Base-by-base conservation (phyloP, 1,140 invertebrate genomes). In the Galleria mellonella region DNA sequence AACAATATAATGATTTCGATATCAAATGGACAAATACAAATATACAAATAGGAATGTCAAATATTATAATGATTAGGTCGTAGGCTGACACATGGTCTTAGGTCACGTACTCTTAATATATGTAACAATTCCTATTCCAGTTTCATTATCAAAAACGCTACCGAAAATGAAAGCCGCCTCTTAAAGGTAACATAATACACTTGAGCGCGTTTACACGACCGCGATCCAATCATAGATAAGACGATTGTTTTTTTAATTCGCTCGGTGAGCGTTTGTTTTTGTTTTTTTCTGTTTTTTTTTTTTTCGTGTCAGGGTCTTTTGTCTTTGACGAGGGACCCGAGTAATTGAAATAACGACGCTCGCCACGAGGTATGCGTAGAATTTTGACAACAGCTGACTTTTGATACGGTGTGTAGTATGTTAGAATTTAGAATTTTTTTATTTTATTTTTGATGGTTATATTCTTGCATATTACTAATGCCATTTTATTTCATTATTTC, bases 211-310 rank as follows among this genome's bases (percentile, higher is more conserved):
- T 79, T 79, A 83, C 75, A 82, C 62, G 64, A 78, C 79, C 77
- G 70, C 75, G 79, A 83, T 83, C 66, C 75, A 76, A 83, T 83
- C 79, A 82, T 83, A 83, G 79, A 83, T 83, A 83, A 79, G 55
- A 55, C 51, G 52, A 61, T 67, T 64, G 65, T 58, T 62, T 63
- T 72, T 76, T 69, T 68, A 65, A 64, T 67, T 72, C 56, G 47
- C 52, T 54, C 68, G 70, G 70, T 64, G 66, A 64, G 47, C 62
- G 62, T 62, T 74, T 69, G 63, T 73, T 66, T 72, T 66, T 67
- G 64, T 51, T 39, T 38, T 29, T 48, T 48, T 6, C 47, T 55
- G 48, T 61, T 67, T 48, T 6, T 50, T 55, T 51, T 61, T 67
- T 62, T 72, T 62, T 66, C 62, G 61, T 81, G 75, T 78, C 77